Evolutionary conservation across 2,888 invertebrate genomes (phyloP), one percentile per base, ranked within the genome.

Genomic region (Cosmia pyralina): DNA sequence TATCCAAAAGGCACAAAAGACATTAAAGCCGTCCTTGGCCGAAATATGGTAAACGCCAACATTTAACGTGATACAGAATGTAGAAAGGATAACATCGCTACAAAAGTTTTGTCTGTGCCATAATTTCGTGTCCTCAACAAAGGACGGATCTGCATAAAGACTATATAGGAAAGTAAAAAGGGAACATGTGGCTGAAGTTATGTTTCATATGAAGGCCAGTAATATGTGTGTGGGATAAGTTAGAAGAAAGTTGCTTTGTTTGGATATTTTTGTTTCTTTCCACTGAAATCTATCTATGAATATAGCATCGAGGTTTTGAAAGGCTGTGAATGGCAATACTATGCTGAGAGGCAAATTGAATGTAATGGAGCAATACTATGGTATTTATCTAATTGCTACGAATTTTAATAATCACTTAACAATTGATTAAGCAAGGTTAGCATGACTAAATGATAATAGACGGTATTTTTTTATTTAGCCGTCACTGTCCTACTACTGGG

Each of bases 81-180:
- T 67, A 78, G 34, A 75, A 84, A 83, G 74, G 77, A 79, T 79
- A 77, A 75, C 72, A 85, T 67, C 53, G 53, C 82, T 41, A 80
- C 77, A 84, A 73, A 85, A 85, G 73, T 85, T 85, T 71, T 65
- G 70, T 79, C 72, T 81, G 66, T 58, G 74, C 77, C 75, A 79
- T 83, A 78, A 83, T 82, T 78, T 75, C 75, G 73, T 58, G 83
- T 74, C 69, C 82, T 63, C 81, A 34, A 77, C 78, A 83, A 84
- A 83, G 81, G 83, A 69, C 68, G 70, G 74, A 88, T 89, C 86
- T 88, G 87, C 88, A 89, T 89, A 88, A 85, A 86, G 84, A 84
- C 77, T 74, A 75, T 72, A 60, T 79, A 82, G 85, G 81, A 87
- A 84, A n/a, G n/a, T n/a, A n/a, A 88, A 88, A 88, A 81, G 82